Conservation (phyloP, 2,113 vertebrate genomes). For the Cottus gobio region DNA sequence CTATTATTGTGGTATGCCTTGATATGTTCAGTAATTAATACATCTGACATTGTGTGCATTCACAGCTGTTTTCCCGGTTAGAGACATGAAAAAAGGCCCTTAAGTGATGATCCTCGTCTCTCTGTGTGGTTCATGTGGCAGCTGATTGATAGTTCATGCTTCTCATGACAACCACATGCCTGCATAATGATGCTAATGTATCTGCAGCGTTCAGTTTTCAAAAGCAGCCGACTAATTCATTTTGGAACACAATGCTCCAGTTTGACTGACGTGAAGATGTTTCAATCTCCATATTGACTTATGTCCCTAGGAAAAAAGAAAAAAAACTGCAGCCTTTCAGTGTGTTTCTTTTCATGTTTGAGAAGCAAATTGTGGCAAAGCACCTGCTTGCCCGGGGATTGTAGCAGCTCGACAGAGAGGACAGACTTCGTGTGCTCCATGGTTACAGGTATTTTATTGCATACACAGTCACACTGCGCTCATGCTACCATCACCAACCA, state of each 20-base stretch:
- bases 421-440: too few relatives aligned
- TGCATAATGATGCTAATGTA: background rate
- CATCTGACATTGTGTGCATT: background rate
- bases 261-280: background rate
- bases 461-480: too few relatives aligned
- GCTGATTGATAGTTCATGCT: background rate
- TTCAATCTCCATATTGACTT: too few relatives aligned
- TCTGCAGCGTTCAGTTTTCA: background rate
- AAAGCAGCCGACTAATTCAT: background rate
- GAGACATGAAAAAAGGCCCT: background rate
- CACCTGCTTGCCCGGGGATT: too few relatives aligned
- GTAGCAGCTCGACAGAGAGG: too few relatives aligned
- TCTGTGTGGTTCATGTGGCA: background rate
- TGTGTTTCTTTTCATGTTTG: too few relatives aligned
- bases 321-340: too few relatives aligned
- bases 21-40: background rate
- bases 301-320: too few relatives aligned
- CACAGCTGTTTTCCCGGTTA: background rate
- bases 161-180: background rate
- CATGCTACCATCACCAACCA: too few relatives aligned
- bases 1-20: too few relatives aligned
- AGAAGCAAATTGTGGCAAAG: too few relatives aligned
- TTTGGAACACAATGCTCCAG: background rate
- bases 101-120: background rate
- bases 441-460: too few relatives aligned